phyloP scores from a whole-genome alignment of 2,888 invertebrate species.

The Eustalomyia histrio region DNA sequence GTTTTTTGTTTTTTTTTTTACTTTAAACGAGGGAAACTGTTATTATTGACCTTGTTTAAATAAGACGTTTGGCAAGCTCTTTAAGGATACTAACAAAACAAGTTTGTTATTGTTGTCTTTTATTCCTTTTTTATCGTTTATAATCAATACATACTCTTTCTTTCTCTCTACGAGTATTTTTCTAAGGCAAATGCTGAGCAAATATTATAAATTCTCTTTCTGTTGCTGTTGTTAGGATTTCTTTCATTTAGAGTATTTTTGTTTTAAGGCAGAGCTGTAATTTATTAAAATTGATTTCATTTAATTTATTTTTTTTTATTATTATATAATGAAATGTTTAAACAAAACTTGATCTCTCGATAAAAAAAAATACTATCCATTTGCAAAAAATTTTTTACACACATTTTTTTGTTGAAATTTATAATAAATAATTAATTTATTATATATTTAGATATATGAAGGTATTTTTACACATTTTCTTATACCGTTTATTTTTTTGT shows the following conservation, averaged over 20 bases:
- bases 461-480: not conserved
- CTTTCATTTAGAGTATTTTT: slow-evolving; percentile 19
- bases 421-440: not conserved
- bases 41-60: slow-evolving; percentile 31
- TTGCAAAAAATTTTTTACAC: not conserved
- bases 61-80: slow-evolving; percentile 44
- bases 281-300: slow-evolving; percentile 41
- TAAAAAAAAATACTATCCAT: slow-evolving; percentile 9
- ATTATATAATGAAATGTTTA: slow-evolving; percentile 1
- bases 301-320: slow-evolving; percentile 13
- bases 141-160: slow-evolving; percentile 32
- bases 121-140: slow-evolving; percentile 40
- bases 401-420: not conserved
- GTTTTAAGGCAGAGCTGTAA: slow-evolving; percentile 49
- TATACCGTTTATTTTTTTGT: not conserved
- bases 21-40: slow-evolving; percentile 58
- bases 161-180: not conserved
- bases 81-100: slow-evolving; percentile 8
- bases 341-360: slow-evolving; percentile 45
- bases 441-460: not conserved
- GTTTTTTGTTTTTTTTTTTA: too few species aligned
- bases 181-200: slow-evolving; percentile 1
- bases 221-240: not conserved
- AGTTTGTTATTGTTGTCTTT: slow-evolving; percentile 25
- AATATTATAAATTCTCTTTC: not conserved